A percentile compares a stretch with the other conserved stretches of the same genome.
Evolutionary conservation across 2,797 vertebrate genomes (phyloP).

Genomic region (Capromys pilorides): DNA sequence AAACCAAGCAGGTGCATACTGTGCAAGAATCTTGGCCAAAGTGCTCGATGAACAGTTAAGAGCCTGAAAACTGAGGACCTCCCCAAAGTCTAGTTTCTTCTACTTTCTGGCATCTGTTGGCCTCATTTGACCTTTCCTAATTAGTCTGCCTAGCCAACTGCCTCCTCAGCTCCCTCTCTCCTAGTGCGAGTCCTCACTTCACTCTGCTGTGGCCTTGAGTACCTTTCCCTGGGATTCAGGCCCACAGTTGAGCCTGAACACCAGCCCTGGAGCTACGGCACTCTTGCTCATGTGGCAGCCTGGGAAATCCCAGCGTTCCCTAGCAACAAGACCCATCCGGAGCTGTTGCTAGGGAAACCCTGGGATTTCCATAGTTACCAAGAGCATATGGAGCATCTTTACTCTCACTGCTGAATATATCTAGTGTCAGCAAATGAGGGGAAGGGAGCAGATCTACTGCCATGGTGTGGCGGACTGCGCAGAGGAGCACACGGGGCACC

Average conservation of each 20-base stretch:
- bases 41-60: slow-evolving; percentile 27
- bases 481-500: not conserved
- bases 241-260: not conserved
- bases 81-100: not conserved
- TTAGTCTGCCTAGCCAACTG: not conserved
- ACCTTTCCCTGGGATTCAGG: not conserved
- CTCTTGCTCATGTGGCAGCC: slow-evolving; percentile 43
- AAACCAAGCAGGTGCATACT: not conserved
- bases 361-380: slow-evolving; percentile 79
- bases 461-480: not conserved
- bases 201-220: not conserved
- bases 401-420: slow-evolving; percentile 60
- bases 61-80: not conserved
- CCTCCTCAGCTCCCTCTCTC: not conserved
- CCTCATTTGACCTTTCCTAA: slow-evolving; percentile 32
- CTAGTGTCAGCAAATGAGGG: slow-evolving; percentile 60
- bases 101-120: not conserved
- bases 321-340: slow-evolving; percentile 76
- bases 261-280: not conserved
- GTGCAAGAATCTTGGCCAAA: not conserved
- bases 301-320: slow-evolving; percentile 74
- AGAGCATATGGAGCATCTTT: slow-evolving; percentile 62
- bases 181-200: not conserved
- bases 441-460: slow-evolving; percentile 4
- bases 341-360: slow-evolving; percentile 79